Percentiles rank a stretch among this genome's conserved stretches.
These are phyloP conservation scores for Cartodere bifasciata DNA, from an alignment of 2,888 invertebrate species.

Conservation along the genomic window DNA sequence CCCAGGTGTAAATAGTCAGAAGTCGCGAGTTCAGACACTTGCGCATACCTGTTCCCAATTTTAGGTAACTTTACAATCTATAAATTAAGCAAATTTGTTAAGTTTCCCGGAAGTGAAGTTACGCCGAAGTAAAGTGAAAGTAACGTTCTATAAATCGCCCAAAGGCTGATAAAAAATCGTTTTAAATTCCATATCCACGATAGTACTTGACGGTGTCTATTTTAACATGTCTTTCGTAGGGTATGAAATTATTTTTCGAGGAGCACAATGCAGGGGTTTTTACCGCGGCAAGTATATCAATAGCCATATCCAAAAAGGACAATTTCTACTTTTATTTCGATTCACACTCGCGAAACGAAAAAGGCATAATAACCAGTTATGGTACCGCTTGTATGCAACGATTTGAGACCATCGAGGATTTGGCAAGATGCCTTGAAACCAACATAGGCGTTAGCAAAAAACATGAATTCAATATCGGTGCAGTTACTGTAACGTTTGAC, in stretches of 20 bases:
- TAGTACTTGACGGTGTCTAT: not conserved
- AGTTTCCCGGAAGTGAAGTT: too few relatives aligned
- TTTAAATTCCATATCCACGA: too few relatives aligned
- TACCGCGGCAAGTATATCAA: constrained; percentile 42
- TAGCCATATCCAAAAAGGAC: constrained; percentile 42
- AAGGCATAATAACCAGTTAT: constrained; percentile 33
- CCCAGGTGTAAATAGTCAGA: too few relatives aligned
- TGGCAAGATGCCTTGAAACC: constrained; percentile 28
- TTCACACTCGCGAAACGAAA: constrained; percentile 44
- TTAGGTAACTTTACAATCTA: too few relatives aligned
- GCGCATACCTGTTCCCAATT: too few relatives aligned
- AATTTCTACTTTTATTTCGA: constrained; percentile 43
- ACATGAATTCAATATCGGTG: constrained; percentile 28
- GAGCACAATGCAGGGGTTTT: constrained; percentile 38
- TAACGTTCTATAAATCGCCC: too few relatives aligned
- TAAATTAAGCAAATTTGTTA: too few relatives aligned
- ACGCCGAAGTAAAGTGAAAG: too few relatives aligned
- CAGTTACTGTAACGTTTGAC: constrained; percentile 22
- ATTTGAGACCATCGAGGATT: constrained; percentile 23
- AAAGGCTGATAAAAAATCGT: too few relatives aligned
- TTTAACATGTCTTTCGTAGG: constrained; percentile 17
- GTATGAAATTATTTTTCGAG: constrained; percentile 32
- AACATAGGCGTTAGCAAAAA: constrained; percentile 27
- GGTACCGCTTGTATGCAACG: constrained; percentile 35
- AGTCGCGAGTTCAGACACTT: too few relatives aligned